A percentile compares a stretch with the other conserved stretches of the same genome.
Conservation (phyloP, 2,888 invertebrate species). For the Drosophila kuntzei region DNA sequence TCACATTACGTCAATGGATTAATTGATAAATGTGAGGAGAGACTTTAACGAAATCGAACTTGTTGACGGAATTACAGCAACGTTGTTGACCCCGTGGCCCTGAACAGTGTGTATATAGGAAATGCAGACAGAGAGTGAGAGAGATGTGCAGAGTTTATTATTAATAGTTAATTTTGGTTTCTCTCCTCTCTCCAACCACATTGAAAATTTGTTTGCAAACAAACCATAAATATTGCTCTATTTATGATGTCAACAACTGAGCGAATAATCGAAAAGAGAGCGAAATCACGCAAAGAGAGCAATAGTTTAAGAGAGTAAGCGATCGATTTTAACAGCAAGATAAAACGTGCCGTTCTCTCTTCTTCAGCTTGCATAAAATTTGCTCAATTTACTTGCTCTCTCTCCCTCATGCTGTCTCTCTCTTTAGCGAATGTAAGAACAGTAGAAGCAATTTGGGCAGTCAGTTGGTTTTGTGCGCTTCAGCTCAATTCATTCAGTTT, state of each 20-base stretch:
- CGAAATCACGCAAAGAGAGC: constrained; percentile 1
- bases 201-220: constrained; percentile 54
- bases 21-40: constrained; percentile 44
- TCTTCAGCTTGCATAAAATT: constrained; percentile 16
- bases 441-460: constrained; percentile 17
- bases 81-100: constrained; percentile 10
- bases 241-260: constrained; percentile 51
- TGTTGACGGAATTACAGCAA: constrained; percentile 44
- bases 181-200: not conserved
- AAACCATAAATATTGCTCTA: constrained; percentile 43
- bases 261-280: constrained; percentile 23
- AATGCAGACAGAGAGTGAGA: not conserved
- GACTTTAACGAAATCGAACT: constrained; percentile 34
- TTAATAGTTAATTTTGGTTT: constrained; percentile 1
- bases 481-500: constrained; percentile 31
- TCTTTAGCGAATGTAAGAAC: constrained; percentile 16
- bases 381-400: constrained; percentile 9
- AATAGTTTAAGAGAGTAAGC: constrained; percentile 37
- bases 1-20: constrained; percentile 67
- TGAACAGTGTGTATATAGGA: not conserved
- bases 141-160: constrained; percentile 1
- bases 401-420: not conserved
- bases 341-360: constrained; percentile 39
- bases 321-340: constrained; percentile 33
- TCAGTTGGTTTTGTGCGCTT: constrained; percentile 37